Conservation (phyloP, 2,888 invertebrate species). For the Coelinius sp. region DNA sequence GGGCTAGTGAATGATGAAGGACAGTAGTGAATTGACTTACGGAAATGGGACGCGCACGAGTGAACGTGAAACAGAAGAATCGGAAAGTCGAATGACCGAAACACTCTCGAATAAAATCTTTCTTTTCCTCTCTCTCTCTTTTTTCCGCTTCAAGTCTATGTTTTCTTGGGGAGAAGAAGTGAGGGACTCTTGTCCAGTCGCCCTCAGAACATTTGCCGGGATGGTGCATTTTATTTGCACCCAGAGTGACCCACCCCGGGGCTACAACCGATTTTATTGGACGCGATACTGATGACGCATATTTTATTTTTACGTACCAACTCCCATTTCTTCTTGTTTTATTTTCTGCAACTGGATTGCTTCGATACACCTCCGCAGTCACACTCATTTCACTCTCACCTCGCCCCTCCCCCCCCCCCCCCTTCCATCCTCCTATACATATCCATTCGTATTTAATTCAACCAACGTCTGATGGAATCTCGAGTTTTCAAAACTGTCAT, state of each 20-base stretch:
- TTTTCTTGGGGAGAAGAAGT: slow-evolving; percentile 5
- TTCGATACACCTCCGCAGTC: background rate
- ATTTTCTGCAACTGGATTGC: background rate
- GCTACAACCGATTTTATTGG: slow-evolving; percentile 62
- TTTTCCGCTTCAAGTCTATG: slow-evolving; percentile 16
- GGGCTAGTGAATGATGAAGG: slow-evolving; percentile 17
- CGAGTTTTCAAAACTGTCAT: background rate
- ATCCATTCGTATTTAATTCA: slow-evolving; percentile 1
- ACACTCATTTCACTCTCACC: background rate
- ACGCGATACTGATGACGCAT: slow-evolving; percentile 59
- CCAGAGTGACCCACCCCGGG: slow-evolving; percentile 50
- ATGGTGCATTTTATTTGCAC: slow-evolving; percentile 56
- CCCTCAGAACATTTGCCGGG: slow-evolving; percentile 52
- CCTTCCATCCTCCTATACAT: background rate
- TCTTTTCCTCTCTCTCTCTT: background rate
- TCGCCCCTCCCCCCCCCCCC: background rate
- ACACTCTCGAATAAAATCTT: slow-evolving; percentile 20
- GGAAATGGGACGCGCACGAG: slow-evolving; percentile 20
- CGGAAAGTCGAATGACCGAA: slow-evolving; percentile 11
- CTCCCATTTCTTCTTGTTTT: slow-evolving; percentile 6
- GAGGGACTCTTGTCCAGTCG: slow-evolving; percentile 1
- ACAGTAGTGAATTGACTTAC: slow-evolving; percentile 23
- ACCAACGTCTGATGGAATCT: background rate
- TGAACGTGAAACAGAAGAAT: slow-evolving; percentile 13
- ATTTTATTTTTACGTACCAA: slow-evolving; percentile 11